These are phyloP conservation scores for Spialia ferax DNA, from an alignment of 2,888 invertebrate genomes.

Conservation along the genomic window DNA sequence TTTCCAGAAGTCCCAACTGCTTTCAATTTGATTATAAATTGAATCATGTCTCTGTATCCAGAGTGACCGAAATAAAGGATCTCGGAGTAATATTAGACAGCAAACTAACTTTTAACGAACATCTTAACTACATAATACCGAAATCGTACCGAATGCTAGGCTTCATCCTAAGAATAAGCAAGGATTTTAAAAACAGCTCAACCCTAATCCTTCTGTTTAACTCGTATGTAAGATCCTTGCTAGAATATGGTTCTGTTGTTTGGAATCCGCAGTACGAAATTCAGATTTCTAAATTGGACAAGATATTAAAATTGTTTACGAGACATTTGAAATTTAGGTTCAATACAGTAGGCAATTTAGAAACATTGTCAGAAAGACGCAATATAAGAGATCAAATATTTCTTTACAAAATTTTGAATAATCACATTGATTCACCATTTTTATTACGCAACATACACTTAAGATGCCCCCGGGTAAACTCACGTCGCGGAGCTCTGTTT, in stretches of 20 bases:
- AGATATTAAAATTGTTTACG: slow-evolving; percentile 7
- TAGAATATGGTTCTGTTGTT: slow-evolving; percentile 24
- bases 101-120: slow-evolving; percentile 15
- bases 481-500: slow-evolving; percentile 5
- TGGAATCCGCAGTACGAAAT: slow-evolving; percentile 31
- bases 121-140: slow-evolving; percentile 9
- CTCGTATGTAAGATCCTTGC: slow-evolving; percentile 12
- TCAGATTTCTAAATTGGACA: slow-evolving; percentile 10
- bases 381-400: slow-evolving; percentile 11
- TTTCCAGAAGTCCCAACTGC: slow-evolving; percentile 4
- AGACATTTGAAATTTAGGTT: slow-evolving; percentile 23
- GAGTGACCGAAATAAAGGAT: slow-evolving; percentile 16
- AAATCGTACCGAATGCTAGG: slow-evolving; percentile 15
- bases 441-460: background rate
- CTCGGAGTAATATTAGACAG: slow-evolving; percentile 14
- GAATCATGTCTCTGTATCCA: background rate
- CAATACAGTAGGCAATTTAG: background rate
- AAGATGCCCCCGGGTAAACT: slow-evolving; percentile 17
- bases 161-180: slow-evolving; percentile 15
- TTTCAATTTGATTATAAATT: slow-evolving; percentile 18
- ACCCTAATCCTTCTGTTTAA: slow-evolving; percentile 13
- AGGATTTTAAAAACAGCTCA: slow-evolving; percentile 17
- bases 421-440: slow-evolving; percentile 5
- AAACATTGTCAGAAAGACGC: background rate
- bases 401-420: slow-evolving; percentile 15